These are phyloP conservation scores for Acestrorhynchus altus DNA, from an alignment of 2,797 vertebrate genomes.

Conservation along the genomic window DNA sequence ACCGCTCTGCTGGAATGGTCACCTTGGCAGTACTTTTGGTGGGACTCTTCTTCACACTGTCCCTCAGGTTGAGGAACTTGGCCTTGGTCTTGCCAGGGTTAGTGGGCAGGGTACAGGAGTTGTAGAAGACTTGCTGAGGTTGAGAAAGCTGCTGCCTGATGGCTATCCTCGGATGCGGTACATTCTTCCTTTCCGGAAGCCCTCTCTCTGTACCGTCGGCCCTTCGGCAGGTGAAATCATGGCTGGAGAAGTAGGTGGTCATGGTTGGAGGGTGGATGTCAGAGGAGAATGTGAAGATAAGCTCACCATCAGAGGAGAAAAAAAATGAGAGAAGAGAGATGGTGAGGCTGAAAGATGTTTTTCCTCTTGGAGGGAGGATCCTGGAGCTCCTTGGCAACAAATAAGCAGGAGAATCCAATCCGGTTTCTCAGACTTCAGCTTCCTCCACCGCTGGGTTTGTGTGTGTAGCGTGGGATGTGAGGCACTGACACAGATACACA, in stretches of 20 bases:
- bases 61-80: constrained; percentile 84
- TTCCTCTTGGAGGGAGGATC: neutral
- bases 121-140: constrained; percentile 62
- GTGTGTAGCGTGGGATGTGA: neutral
- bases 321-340: neutral
- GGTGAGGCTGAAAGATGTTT: neutral
- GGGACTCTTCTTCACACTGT: constrained; percentile 90
- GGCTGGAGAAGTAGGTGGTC: constrained; percentile 67
- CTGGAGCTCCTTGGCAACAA: constrained; percentile 15
- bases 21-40: constrained; percentile 87
- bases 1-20: constrained; percentile 62
- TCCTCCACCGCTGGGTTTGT: constrained; percentile 10
- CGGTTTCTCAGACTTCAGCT: constrained; percentile 43
- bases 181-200: constrained; percentile 34
- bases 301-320: neutral
- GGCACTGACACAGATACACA: neutral
- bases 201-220: constrained; percentile 53
- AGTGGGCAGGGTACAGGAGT: constrained; percentile 74
- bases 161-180: constrained; percentile 29
- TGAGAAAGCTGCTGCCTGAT: constrained; percentile 50
- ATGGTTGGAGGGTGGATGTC: constrained; percentile 50
- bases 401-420: constrained; percentile 52
- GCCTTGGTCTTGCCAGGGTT: constrained; percentile 76
- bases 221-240: constrained; percentile 62
- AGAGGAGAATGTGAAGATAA: neutral